Conservation (phyloP, 2,113 vertebrate genomes). For the Phoenicopterus ruber region DNA sequence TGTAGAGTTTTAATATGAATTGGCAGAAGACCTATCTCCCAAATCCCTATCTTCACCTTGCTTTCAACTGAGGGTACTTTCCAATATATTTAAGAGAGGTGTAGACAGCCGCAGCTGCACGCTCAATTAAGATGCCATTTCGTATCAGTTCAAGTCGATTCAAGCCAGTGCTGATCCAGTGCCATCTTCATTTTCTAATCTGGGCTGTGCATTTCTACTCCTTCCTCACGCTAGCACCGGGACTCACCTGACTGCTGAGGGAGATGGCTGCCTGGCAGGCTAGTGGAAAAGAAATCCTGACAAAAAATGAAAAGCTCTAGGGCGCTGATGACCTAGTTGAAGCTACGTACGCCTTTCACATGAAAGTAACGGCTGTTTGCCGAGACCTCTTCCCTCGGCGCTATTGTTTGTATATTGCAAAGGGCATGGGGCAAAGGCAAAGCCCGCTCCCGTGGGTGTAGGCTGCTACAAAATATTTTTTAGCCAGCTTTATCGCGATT, state of each 20-base stretch:
- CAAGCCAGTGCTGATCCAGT: not conserved
- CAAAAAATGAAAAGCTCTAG: not conserved
- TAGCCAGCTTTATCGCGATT: not conserved
- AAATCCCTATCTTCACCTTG: not conserved
- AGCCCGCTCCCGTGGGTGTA: not conserved
- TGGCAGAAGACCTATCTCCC: not conserved
- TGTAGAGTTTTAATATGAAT: not conserved
- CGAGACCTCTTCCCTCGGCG: not conserved
- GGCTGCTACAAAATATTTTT: not conserved
- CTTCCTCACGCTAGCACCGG: not conserved
- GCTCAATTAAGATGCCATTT: not conserved
- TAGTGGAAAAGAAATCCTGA: not conserved
- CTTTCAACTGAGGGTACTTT: not conserved
- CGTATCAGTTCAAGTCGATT: not conserved
- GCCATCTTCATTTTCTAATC: not conserved
- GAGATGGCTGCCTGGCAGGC: not conserved
- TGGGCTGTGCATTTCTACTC: not conserved
- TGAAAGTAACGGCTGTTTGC: not conserved
- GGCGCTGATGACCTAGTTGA: not conserved
- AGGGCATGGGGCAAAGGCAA: not conserved
- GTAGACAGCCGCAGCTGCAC: not conserved
- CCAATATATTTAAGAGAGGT: not conserved
- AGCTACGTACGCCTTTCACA: accelerated
- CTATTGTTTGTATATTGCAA: not conserved
- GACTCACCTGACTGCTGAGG: not conserved